Evolutionary conservation across 1,140 invertebrate genomes (phyloP), one percentile per base, ranked within the genome.

Genomic region (Camponotus pennsylvanicus): DNA sequence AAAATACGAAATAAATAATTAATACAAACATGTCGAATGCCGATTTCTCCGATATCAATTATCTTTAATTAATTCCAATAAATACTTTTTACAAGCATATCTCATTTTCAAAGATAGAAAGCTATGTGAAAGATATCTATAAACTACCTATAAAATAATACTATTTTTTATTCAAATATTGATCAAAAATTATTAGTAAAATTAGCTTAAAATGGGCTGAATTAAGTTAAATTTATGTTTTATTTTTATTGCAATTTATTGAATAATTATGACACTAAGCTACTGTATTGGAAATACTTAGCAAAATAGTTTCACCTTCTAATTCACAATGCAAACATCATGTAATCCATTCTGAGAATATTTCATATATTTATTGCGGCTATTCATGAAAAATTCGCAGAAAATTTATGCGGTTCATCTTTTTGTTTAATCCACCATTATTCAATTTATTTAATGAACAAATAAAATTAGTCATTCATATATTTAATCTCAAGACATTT

Each of bases 341-440:
- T 27, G 40, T 67, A 73, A 71, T 45, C n/a, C 55, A 11, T 83
- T 83, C 69, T 75, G 42, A 45, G 69, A 83, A 83, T 83, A 82
- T 61, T 0, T 61, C 55, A 21, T 61, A 40, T 55, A 27, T 67
- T n/a, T 37, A 34, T 70, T 45, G 15, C 18, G 34, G n/a, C 13
- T 69, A 27, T 21, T 80, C 34, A 73, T 40, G 7, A 34, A 49
- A n/a, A 27, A 49, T 83, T 75, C 69, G 57, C 37, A n/a, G 79
- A 63, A 83, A 73, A 83, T 73, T 40, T 40, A 83, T 75, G 42
- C 40, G 27, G 73, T 55, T 83, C 40, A 75, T 75, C 32, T 83
- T 75, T 21, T n/a, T 66, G 13, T 37, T 73, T 55, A 61, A 52
- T 8, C 6, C 0, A 52, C 18, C 15, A 13, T 69, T 37, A 73